Conservation (phyloP, 1,140 invertebrate species). For the Ditylenchus dipsaci region DNA sequence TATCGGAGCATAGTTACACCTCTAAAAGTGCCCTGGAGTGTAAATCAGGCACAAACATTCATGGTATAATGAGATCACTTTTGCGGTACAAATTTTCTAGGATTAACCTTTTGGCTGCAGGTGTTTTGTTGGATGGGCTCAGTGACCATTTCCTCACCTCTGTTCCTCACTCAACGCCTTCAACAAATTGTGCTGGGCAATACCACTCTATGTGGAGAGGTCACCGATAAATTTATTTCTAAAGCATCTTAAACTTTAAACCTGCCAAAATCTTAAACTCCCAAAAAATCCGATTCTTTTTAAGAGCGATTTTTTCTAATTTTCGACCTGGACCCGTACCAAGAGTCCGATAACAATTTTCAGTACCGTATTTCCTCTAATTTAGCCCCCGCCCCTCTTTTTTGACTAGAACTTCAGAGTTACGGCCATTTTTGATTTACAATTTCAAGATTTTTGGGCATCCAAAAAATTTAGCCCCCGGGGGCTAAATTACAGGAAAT, state of each 20-base stretch:
- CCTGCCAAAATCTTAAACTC: no score
- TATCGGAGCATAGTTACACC: constrained; percentile 57
- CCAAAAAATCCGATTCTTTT: no score
- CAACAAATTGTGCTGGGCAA: constrained; percentile 49
- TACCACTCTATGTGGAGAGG: constrained; percentile 52
- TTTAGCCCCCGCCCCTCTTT: no score
- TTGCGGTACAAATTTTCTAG: no score
- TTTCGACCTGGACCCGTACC: no score
- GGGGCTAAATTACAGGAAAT: no score
- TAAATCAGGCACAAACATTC: constrained; percentile 48
- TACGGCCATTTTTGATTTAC: no score
- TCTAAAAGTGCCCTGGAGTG: constrained; percentile 53
- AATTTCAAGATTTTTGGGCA: no score
- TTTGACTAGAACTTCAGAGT: no score
- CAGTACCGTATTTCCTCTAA: no score
- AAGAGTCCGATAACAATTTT: no score
- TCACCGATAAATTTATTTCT: constrained; percentile 10
- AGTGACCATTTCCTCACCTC: constrained; percentile 48
- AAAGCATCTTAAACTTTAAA: constrained; percentile 5
- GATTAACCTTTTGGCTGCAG: background rate
- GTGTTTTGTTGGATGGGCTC: constrained; percentile 43
- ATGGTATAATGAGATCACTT: constrained; percentile 17
- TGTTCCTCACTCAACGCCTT: constrained; percentile 50
- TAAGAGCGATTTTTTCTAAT: background rate
- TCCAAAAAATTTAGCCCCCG: no score